Base-by-base conservation (phyloP, 2,797 vertebrate genomes). In the Merluccius polli region DNA sequence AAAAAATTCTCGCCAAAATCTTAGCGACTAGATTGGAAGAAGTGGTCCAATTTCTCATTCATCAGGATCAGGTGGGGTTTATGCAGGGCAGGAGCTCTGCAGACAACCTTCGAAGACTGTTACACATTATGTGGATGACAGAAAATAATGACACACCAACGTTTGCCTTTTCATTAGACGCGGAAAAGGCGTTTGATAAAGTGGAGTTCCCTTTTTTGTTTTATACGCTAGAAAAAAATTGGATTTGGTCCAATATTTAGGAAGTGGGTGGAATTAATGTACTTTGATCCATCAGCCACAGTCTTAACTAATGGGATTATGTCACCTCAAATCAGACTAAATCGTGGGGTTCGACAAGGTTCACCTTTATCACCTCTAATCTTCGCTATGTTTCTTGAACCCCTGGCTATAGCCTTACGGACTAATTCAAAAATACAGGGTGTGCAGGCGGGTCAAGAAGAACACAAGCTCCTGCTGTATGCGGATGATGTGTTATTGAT, bases 401-500 rank as follows among this genome's bases (percentile, higher is more conserved):
- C 68, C 12, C 13, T 70, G 7, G 68, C 31, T 1, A 32, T 70
- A 32, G 68, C 68, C 18, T 29, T 70, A 18, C 29, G 5, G 15
- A 2, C 13, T 13, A 70, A 33, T 33, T 4, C 29, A 70, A 33
- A 70, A 16, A 21, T 70, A 13, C 12, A 3, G 13, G 68, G 68
- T 11, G 68, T 32, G 16, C 30, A 32, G 31, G 16, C 31, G 18
- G 30, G 31, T 18, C 10, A 70, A 15, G 30, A 70, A 33, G 31
- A 32, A 33, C 68, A 70, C 16, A 70, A 70, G 18, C 31, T 70
- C 3, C 32, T 70, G 2, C 18, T 32, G 1, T 70, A 70, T 32
- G 68, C 30, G 1, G 68, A 70, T 70, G 68, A 70, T 70, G 29
- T 68, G 27, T 68, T 68, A 68, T 30, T 68, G 8, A 30, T 68